A percentile compares a stretch with the other conserved stretches of the same genome.
phyloP scores from a whole-genome alignment of 2,888 invertebrate genomes.

The Helleia helle region DNA sequence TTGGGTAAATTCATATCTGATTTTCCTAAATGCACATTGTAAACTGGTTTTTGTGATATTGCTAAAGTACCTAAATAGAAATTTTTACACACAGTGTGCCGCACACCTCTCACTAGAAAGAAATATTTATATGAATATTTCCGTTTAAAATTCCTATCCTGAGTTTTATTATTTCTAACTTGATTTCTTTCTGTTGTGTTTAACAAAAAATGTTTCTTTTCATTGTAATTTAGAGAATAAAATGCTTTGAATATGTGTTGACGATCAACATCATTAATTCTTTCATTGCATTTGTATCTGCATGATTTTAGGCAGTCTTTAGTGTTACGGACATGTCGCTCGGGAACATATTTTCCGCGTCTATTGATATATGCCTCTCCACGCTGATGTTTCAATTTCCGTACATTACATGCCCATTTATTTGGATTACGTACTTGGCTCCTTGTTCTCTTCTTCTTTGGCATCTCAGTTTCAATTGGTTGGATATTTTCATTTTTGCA shows the following conservation, averaged over 20 bases:
- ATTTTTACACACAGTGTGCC: constrained; percentile 55
- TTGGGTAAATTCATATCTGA: constrained; percentile 59
- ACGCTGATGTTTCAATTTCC: constrained; percentile 55
- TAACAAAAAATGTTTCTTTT: constrained; percentile 58
- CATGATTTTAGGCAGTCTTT: constrained; percentile 58
- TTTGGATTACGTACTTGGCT: constrained; percentile 44
- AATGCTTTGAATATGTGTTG: constrained; percentile 60
- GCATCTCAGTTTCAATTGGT: constrained; percentile 18
- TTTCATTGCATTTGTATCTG: constrained; percentile 55
- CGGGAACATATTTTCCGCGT: constrained; percentile 55
- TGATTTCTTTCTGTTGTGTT: constrained; percentile 53
- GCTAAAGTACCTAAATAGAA: constrained; percentile 61
- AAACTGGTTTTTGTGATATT: constrained; percentile 62
- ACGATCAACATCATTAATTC: constrained; percentile 47
- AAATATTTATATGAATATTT: constrained; percentile 59
- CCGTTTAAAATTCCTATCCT: constrained; percentile 34
- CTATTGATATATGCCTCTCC: constrained; percentile 59
- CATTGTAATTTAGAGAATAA: constrained; percentile 52
- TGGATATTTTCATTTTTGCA: constrained; percentile 28
- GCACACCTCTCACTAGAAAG: constrained; percentile 45
- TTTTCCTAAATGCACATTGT: constrained; percentile 59
- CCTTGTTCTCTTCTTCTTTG: constrained; percentile 33
- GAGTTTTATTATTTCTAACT: constrained; percentile 35
- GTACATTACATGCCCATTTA: constrained; percentile 57
- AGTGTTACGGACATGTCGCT: constrained; percentile 42